Conservation (phyloP, 2,888 invertebrate species). For the Ferrisia virgata region DNA sequence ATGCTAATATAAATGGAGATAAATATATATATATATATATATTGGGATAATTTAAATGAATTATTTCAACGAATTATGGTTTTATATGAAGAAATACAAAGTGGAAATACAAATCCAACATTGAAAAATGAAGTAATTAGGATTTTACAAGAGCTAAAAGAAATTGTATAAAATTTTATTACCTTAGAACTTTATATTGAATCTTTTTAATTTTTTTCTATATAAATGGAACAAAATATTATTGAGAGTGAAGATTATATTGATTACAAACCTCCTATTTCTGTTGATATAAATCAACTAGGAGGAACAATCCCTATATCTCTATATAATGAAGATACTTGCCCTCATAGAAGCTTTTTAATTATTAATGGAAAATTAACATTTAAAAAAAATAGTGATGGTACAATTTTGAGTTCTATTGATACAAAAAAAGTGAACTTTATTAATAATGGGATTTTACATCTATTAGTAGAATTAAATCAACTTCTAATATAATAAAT, state of each 20-base stretch:
- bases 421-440: slow-evolving; percentile 38
- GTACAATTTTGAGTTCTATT: neutral
- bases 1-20: too few species aligned
- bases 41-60: neutral
- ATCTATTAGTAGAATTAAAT: slow-evolving; percentile 35
- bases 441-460: slow-evolving; percentile 35
- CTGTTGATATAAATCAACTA: too few species aligned
- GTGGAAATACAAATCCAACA: neutral
- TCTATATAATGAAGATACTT: too few species aligned
- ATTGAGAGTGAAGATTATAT: too few species aligned
- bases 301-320: too few species aligned
- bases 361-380: slow-evolving; percentile 23
- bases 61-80: neutral
- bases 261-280: too few species aligned
- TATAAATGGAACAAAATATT: too few species aligned
- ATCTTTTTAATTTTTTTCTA: too few species aligned
- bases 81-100: neutral
- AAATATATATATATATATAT: neutral
- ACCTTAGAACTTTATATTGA: too few species aligned
- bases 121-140: neutral
- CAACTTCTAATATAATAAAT: neutral
- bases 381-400: neutral
- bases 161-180: neutral
- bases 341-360: neutral
- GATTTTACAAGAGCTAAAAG: neutral